Conservation (phyloP, 2,888 invertebrate species). For the Phyllotreta striolata region DNA sequence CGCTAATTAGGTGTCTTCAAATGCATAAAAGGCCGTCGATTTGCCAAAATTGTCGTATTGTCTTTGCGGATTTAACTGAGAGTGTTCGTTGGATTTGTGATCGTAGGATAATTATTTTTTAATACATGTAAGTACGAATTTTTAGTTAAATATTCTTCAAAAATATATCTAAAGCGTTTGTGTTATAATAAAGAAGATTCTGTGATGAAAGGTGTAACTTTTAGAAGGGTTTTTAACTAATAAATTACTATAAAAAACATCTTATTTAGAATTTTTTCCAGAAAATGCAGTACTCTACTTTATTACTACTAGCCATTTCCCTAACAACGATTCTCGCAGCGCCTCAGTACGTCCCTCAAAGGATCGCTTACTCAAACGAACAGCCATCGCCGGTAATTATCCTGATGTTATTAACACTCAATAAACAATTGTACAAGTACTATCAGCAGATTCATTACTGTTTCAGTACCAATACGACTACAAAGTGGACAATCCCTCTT, state of each 20-base stretch:
- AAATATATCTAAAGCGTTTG: no score
- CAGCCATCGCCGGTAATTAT: slow-evolving; percentile 39
- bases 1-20: no score
- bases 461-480: slow-evolving; percentile 76
- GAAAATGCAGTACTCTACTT: not conserved
- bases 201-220: no score
- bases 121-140: no score
- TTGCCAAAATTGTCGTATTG: no score
- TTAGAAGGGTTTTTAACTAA: no score
- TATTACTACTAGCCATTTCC: slow-evolving; percentile 2
- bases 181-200: not conserved
- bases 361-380: slow-evolving; percentile 25
- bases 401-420: not conserved
- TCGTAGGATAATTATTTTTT: no score
- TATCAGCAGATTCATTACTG: not conserved
- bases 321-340: not conserved
- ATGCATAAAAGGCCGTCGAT: no score
- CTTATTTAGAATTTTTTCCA: slow-evolving; percentile 1
- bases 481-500: slow-evolving; percentile 76
- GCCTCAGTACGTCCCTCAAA: slow-evolving; percentile 20
- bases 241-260: no score
- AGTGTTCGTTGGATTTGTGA: no score
- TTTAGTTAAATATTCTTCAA: no score
- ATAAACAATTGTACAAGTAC: not conserved
- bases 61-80: no score